Base-by-base conservation (phyloP, 2,113 vertebrate species). In the Kryptolebias marmoratus region DNA sequence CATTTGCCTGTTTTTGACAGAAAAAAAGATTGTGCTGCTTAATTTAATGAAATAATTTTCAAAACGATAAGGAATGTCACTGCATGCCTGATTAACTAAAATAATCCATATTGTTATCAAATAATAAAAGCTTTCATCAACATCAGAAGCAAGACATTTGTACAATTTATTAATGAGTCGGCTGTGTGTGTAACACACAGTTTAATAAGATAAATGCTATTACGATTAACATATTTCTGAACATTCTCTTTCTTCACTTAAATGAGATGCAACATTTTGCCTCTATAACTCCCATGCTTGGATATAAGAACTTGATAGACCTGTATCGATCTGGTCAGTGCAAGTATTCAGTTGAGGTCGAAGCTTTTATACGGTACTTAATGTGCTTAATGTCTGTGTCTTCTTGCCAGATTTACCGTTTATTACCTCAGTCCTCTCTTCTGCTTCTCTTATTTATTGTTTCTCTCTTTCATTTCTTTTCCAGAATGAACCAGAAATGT, bases 251-350 rank as follows among this genome's bases (percentile, higher is more conserved):
- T 11, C 30, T 67, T 70, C 31, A 31, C 27, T 60, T 68, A 75
- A 67, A 80, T 75, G 68, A 75, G 72, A 83, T 75, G 65, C 53
- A 79, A 64, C 55, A 16, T 68, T 68, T 76, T 68, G 48, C 39
- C 64, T 70, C 30, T 52, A 27, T 62, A 42, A 61, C 67, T 74
- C 47, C 54, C 49, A 64, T 70, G 44, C 71, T 71, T 44, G 13
- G 74, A 82, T 87, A 89, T 87, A 81, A 79, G 71, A 75, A 61
- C 52, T 65, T 85, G 83, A 90, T 86, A 69, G 73, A 86, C 63
- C 85, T 82, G 53, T 77, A 91, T 92, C 18, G 91, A 92, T 90
- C 75, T 52, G 63, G 78, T 81, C 82, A 75, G 68, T 57, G 73
- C 70, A 77, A 69, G 82, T 63, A 64, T 71, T 84, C 64, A 65